These are phyloP conservation scores for Pseudococcus longispinus DNA, from an alignment of 2,888 invertebrate genomes.

Conservation along the genomic window DNA sequence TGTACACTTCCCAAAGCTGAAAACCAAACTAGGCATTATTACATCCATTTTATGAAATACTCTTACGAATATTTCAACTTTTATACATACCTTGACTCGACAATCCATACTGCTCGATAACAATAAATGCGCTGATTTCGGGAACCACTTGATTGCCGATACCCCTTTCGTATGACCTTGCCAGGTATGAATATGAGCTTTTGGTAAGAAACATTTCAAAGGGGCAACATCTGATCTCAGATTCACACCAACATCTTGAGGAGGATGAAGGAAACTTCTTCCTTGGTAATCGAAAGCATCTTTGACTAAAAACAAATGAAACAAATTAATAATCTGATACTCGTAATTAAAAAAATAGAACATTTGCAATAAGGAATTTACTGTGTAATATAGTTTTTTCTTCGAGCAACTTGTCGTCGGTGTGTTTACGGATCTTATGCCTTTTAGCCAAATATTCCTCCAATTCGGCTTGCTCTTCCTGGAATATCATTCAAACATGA, in stretches of 20 bases:
- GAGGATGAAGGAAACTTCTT: constrained; percentile 89
- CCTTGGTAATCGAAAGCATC: constrained; percentile 96
- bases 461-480: constrained; percentile 89
- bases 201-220: constrained; percentile 94
- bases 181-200: constrained; percentile 95
- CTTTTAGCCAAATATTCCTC: constrained; percentile 93
- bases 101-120: constrained; percentile 97
- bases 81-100: constrained; percentile 79
- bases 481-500: constrained; percentile 54
- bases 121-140: constrained; percentile 90
- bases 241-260: constrained; percentile 91
- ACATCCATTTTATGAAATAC: neutral
- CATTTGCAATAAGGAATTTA: constrained; percentile 65
- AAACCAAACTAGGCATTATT: constrained; percentile 54
- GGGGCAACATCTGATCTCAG: constrained; percentile 86
- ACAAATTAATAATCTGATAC: neutral
- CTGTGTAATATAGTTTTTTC: constrained; percentile 94
- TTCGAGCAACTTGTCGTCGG: constrained; percentile 91
- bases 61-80: neutral
- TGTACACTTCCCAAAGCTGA: constrained; percentile 97
- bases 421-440: constrained; percentile 82
- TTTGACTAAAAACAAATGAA: constrained; percentile 72
- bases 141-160: constrained; percentile 93
- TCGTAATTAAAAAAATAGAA: neutral
- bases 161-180: constrained; percentile 97